Conservation (phyloP, 2,888 invertebrate genomes). For the Epiblema foenella region DNA sequence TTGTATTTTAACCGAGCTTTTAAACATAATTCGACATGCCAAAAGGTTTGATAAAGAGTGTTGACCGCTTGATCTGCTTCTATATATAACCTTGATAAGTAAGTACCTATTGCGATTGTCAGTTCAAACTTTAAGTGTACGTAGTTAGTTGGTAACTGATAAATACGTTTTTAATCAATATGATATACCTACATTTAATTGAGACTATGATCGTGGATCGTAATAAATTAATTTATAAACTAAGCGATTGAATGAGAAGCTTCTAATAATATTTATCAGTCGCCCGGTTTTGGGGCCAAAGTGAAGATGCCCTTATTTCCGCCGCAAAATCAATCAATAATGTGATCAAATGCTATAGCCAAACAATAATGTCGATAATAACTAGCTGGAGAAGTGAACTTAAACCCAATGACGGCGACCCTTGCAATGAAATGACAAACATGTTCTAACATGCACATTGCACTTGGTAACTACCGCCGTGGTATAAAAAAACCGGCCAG, state of each 20-base stretch:
- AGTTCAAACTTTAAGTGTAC: background rate
- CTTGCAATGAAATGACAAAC: no score
- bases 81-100: constrained; percentile 22
- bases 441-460: no score
- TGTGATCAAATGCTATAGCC: background rate
- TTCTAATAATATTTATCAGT: background rate
- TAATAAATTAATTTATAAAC: background rate
- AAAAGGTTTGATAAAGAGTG: constrained; percentile 9
- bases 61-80: constrained; percentile 23
- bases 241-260: background rate
- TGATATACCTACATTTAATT: no score
- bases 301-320: background rate
- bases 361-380: background rate
- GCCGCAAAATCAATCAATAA: background rate
- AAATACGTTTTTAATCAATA: no score
- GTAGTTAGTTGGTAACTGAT: background rate
- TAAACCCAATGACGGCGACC: no score
- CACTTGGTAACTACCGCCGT: no score
- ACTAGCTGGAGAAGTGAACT: background rate
- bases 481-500: no score
- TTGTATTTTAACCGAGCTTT: background rate
- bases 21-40: constrained; percentile 14
- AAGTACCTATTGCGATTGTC: constrained; percentile 17
- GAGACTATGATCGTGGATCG: background rate
- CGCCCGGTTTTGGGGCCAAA: no score